A percentile compares a stretch with the other conserved stretches of the same genome.
Conservation (phyloP, 2,888 invertebrate genomes). For the Lochmaea crataegi region DNA sequence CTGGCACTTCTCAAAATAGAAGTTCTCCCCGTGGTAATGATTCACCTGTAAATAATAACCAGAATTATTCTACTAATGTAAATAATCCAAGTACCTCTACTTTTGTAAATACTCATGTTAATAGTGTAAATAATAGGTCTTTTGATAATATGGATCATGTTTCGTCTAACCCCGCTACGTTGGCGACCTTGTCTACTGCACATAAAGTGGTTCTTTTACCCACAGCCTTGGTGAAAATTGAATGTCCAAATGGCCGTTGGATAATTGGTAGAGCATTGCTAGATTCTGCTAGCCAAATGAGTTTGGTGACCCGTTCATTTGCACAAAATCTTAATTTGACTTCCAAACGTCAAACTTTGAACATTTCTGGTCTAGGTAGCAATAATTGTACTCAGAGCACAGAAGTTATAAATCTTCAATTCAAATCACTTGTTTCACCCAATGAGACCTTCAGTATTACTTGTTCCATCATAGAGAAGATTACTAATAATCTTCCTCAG, state of each 20-base stretch:
- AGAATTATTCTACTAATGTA: not conserved
- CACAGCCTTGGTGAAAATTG: not conserved
- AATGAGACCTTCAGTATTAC: not conserved
- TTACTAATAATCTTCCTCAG: not conserved
- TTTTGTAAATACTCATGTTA: not conserved
- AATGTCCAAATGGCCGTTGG: not conserved
- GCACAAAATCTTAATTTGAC: not conserved
- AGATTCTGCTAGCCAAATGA: not conserved
- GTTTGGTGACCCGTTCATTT: not conserved
- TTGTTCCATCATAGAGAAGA: not conserved
- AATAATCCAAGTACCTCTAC: not conserved
- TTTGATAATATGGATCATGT: not conserved
- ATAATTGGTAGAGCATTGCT: not conserved
- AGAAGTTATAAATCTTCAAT: not conserved
- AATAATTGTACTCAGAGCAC: conserved; percentile 1
- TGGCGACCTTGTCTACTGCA: not conserved
- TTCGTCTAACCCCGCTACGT: not conserved
- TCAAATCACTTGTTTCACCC: not conserved
- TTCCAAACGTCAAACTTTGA: not conserved
- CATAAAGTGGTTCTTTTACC: not conserved
- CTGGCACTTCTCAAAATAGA: conserved; percentile 1
- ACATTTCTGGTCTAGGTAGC: not conserved
- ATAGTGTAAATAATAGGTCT: not conserved
- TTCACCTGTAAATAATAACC: not conserved
- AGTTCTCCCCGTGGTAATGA: not conserved